These are phyloP conservation scores for Chalcosyrphus nemorum DNA, from an alignment of 2,888 invertebrate species.

Conservation along the genomic window DNA sequence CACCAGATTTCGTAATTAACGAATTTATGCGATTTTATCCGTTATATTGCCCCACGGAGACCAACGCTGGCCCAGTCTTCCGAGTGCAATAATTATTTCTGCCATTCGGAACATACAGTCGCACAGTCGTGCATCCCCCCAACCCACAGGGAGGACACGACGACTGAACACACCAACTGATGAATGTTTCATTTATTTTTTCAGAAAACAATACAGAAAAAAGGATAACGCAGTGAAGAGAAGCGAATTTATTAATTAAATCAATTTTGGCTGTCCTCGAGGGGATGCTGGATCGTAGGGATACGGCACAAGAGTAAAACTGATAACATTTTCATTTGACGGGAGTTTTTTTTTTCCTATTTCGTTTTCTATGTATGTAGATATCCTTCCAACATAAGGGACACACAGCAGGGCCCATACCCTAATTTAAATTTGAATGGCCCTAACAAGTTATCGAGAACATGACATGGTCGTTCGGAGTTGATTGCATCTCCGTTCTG, in stretches of 20 bases:
- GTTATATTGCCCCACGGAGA: constrained; percentile 41
- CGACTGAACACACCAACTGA: not conserved
- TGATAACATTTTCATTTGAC: constrained; percentile 25
- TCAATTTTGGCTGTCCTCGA: constrained; percentile 54
- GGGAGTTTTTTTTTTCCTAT: not conserved
- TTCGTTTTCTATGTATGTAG: no score
- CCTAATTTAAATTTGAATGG: constrained; percentile 62
- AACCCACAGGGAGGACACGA: not conserved
- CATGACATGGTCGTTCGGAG: constrained; percentile 58
- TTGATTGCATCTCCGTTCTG: constrained; percentile 61
- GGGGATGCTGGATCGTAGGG: not conserved
- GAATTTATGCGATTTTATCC: constrained; percentile 58
- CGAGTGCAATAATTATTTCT: constrained; percentile 60
- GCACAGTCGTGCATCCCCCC: constrained; percentile 1
- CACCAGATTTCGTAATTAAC: constrained; percentile 55
- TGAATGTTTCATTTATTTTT: constrained; percentile 42
- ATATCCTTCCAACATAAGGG: not conserved
- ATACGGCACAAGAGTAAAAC: not conserved
- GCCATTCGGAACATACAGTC: not conserved
- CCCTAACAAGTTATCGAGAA: constrained; percentile 58
- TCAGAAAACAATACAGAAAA: constrained; percentile 22
- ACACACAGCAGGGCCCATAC: constrained; percentile 14
- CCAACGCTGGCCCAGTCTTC: constrained; percentile 28
- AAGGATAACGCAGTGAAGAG: constrained; percentile 8
- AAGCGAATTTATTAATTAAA: constrained; percentile 63